Conservation (phyloP, 2,797 vertebrate genomes). For the Masticophis lateralis region DNA sequence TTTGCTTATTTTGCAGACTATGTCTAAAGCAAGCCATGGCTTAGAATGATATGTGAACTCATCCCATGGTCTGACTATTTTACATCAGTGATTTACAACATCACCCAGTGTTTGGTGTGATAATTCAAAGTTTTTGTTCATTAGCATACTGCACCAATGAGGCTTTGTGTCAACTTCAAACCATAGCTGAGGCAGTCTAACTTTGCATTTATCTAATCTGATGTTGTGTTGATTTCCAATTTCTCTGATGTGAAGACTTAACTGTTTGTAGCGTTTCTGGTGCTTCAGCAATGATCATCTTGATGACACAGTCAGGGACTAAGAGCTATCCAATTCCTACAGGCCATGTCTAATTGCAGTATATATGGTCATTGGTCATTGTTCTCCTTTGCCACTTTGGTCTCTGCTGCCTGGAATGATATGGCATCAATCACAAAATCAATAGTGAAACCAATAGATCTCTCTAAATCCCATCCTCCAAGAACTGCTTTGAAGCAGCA, state of each 20-base stretch:
- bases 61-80: background rate
- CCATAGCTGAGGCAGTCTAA: background rate
- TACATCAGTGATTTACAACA: background rate
- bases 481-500: background rate
- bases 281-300: background rate
- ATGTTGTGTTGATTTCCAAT: background rate
- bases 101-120: background rate
- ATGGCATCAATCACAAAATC: background rate
- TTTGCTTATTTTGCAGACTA: background rate
- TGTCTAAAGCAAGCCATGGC: background rate
- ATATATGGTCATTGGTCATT: background rate
- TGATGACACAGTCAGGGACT: background rate
- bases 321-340: background rate
- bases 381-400: background rate
- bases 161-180: background rate
- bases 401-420: background rate
- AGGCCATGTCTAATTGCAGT: background rate
- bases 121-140: background rate
- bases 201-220: background rate
- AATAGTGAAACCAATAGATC: background rate
- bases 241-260: background rate
- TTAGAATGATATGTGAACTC: background rate
- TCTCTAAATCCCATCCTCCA: background rate
- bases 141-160: background rate
- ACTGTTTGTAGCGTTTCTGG: background rate